Percentiles rank a stretch among this genome's conserved stretches.
Conservation (phyloP, 2,797 vertebrate species). For the Acanthurus lineatus region DNA sequence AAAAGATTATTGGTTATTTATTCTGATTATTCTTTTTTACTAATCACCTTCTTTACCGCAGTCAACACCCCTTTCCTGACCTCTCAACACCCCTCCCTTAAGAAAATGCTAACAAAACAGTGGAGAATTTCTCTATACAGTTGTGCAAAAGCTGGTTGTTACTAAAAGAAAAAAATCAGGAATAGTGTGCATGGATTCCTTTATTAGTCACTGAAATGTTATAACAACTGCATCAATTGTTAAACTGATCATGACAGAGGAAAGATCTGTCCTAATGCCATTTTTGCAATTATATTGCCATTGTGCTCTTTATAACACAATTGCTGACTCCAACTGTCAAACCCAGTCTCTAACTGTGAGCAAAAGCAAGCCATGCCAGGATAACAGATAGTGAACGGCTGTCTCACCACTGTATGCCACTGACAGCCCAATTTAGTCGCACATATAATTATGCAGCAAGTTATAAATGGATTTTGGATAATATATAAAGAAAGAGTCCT, state of each 20-base stretch:
- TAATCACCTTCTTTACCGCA: slow-evolving; percentile 86
- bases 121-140: slow-evolving; percentile 36
- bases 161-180: slow-evolving; percentile 25
- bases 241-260: slow-evolving; percentile 11
- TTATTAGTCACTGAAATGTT: slow-evolving; percentile 36
- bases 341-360: slow-evolving; percentile 36
- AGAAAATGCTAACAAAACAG: slow-evolving; percentile 47
- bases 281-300: slow-evolving; percentile 17
- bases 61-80: slow-evolving; percentile 68
- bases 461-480: slow-evolving; percentile 61
- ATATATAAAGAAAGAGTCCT: slow-evolving; percentile 62
- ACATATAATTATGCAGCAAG: slow-evolving; percentile 64
- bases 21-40: slow-evolving; percentile 82
- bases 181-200: slow-evolving; percentile 30
- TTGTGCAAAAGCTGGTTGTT: slow-evolving; percentile 54
- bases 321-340: slow-evolving; percentile 30
- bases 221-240: neutral
- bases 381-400: slow-evolving; percentile 46
- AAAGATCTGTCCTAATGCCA: slow-evolving; percentile 26
- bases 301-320: slow-evolving; percentile 36
- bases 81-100: slow-evolving; percentile 54
- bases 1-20: slow-evolving; percentile 86
- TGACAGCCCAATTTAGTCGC: slow-evolving; percentile 53
- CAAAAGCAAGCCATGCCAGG: slow-evolving; percentile 25
- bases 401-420: slow-evolving; percentile 36